Base-by-base conservation (phyloP, 2,113 vertebrate genomes). In the Sylvia atricapilla region DNA sequence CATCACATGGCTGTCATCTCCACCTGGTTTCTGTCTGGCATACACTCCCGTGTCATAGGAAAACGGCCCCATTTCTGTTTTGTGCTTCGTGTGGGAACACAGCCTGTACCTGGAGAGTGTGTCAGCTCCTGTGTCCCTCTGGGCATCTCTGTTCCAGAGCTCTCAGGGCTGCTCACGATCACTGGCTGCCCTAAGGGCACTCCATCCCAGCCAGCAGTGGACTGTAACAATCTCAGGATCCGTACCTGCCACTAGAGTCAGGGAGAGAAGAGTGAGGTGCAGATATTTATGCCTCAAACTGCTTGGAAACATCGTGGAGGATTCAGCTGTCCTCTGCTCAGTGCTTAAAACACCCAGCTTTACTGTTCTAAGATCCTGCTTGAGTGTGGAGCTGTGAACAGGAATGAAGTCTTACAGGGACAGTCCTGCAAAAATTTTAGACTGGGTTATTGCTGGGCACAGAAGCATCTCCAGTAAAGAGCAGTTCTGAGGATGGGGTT, bases 221-320 rank as follows among this genome's bases (percentile, higher is more conserved):
- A 35, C 4, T 63, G 19, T 24, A 28, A 27, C 47, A 43, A 13
- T 28, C 60, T 69, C 66, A 44, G 31, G 16, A 21, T 16, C 47
- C 63, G 59, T 8, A 35, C 15, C 31, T 41, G 62, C 11, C 39
- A 20, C 14, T 13, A 5, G 11, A 63, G 30, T 6, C 30, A 35
- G 33, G 19, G 23, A 59, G 35, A 75, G 23, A 59, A 89, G 33
- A 6, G 60, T 4, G 41, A 80, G 44, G 17, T 25, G 52, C 33
- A 49, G n/a, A 15, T 19, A n/a, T 7, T 2, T 1, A 0, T 43
- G 10, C 20, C 13, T 64, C 31, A 68, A 7, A 62, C 4, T 6
- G 12, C 24, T 23, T 41, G 37, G 21, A 84, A 83, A 53, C n/a
- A 53, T 2, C 1, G 6, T 77, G 41, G 58, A 84, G 28, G 28